Conservation (phyloP, 2,113 vertebrate genomes). For the Mesembrinibis cayennensis region DNA sequence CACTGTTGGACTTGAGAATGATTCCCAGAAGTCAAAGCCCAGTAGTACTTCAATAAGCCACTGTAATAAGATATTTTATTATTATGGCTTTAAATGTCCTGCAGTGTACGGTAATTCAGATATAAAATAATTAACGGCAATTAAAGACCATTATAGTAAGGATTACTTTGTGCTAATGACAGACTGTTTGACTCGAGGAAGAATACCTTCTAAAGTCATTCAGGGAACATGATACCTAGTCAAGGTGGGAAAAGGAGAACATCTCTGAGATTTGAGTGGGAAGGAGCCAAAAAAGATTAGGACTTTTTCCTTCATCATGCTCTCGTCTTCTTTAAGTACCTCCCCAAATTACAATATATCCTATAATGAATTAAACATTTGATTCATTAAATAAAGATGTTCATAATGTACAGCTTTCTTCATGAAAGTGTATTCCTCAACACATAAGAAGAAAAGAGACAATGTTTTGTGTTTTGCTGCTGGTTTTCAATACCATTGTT, state of each 20-base stretch:
- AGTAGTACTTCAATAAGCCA: conserved; percentile 52
- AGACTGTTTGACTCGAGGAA: conserved; percentile 43
- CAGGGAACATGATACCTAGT: not conserved
- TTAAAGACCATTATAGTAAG: conserved; percentile 67
- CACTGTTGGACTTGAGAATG: conserved; percentile 28
- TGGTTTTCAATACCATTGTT: not conserved
- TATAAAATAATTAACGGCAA: conserved; percentile 77
- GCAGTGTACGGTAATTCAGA: conserved; percentile 66
- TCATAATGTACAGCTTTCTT: not conserved
- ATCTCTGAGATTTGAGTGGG: not conserved
- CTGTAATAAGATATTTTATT: conserved; percentile 72
- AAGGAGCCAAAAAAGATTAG: not conserved
- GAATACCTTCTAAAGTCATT: conserved; percentile 37
- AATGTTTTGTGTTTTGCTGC: not conserved
- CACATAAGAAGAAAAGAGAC: not conserved
- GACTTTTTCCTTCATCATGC: not conserved
- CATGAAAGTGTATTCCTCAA: not conserved
- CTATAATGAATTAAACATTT: not conserved
- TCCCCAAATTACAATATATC: not conserved
- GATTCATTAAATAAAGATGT: not conserved
- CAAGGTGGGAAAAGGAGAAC: not conserved
- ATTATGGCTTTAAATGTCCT: conserved; percentile 70
- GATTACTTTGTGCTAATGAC: conserved; percentile 68
- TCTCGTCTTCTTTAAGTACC: not conserved
- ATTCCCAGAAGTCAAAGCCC: conserved; percentile 60